phyloP scores from a whole-genome alignment of 2,888 invertebrate species.

The Mimachlamys varia region DNA sequence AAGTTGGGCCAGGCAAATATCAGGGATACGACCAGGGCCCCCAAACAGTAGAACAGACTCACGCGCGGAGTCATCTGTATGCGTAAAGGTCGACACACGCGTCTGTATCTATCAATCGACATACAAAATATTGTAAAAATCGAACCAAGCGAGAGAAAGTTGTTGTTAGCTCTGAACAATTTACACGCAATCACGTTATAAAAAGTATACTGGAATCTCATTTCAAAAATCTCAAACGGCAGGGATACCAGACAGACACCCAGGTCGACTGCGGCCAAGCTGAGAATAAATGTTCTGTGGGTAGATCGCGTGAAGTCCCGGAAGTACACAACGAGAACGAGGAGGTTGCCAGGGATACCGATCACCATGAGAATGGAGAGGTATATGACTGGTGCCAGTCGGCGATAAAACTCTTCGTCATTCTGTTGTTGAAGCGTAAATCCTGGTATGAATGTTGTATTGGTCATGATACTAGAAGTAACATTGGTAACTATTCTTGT shows the following conservation, averaged over 20 bases:
- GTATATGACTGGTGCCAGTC: slow-evolving; percentile 49
- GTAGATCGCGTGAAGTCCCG: slow-evolving; percentile 41
- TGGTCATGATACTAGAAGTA: neutral
- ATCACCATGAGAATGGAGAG: slow-evolving; percentile 46
- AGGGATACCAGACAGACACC: slow-evolving; percentile 45
- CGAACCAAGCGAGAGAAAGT: slow-evolving; percentile 44
- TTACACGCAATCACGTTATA: slow-evolving; percentile 46
- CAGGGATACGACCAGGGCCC: slow-evolving; percentile 36
- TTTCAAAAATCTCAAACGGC: slow-evolving; percentile 53
- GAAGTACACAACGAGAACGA: slow-evolving; percentile 45
- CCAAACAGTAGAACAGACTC: slow-evolving; percentile 32
- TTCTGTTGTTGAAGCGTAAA: slow-evolving; percentile 50
- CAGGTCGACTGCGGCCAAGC: slow-evolving; percentile 44
- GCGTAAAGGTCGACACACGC: slow-evolving; percentile 48
- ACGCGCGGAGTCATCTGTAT: slow-evolving; percentile 42
- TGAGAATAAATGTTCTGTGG: slow-evolving; percentile 43
- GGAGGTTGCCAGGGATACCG: slow-evolving; percentile 51
- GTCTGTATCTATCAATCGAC: slow-evolving; percentile 45
- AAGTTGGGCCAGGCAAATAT: slow-evolving; percentile 48
- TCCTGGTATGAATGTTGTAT: neutral
- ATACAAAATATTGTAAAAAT: slow-evolving; percentile 48
- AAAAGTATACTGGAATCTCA: slow-evolving; percentile 50
- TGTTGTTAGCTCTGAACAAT: slow-evolving; percentile 48
- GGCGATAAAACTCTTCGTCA: slow-evolving; percentile 47
- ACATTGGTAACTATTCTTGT: neutral